Base-by-base conservation (phyloP, 2,113 vertebrate genomes). In the Plecotus auritus region DNA sequence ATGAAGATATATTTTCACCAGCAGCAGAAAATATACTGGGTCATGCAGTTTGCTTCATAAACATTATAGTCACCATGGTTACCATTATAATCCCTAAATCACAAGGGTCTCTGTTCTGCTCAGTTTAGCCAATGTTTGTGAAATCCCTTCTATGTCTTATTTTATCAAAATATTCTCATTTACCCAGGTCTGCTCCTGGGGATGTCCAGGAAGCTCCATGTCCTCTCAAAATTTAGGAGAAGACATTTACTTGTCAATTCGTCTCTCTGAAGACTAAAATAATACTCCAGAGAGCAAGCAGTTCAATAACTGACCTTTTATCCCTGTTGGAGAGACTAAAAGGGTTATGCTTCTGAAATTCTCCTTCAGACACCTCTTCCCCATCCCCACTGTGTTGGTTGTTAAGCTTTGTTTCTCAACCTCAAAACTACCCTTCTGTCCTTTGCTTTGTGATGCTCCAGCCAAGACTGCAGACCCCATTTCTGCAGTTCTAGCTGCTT, bases 241-340 rank as follows among this genome's bases (percentile, higher is more conserved):
- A 61, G 82, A 18, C 18, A 76, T 94, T 80, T 12, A 35, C 69
- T 92, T 64, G 47, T 37, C 49, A 74, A 78, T 94, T 56, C 70
- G 16, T 84, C 23, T 83, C 37, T 72, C n/a, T 95, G 40, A 89
- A 92, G n/a, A 86, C 32, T 69, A 85, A 90, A 91, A 66, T 90
- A 35, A 81, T 66, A 91, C 70, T 96, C 78, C 42, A 49, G n/a
- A 85, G 42, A 87, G 47, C 51, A 61, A 87, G 47, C 37, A 61
- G n/a, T 85, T 90, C 80, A 72, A 95, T 78, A 78, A 54, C 32
- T 67, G 54, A 69, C 6, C 22, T 26, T 87, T 88, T 61, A 66
- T 86, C 85, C 14, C 49, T 90, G 94, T 77, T 91, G 42, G 66
- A 96, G 70, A 96, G 49, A 76, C 16, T 45, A 82, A 78, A 93